Conservation (phyloP, 2,797 vertebrate species). For the Enteromius anoplus region DNA sequence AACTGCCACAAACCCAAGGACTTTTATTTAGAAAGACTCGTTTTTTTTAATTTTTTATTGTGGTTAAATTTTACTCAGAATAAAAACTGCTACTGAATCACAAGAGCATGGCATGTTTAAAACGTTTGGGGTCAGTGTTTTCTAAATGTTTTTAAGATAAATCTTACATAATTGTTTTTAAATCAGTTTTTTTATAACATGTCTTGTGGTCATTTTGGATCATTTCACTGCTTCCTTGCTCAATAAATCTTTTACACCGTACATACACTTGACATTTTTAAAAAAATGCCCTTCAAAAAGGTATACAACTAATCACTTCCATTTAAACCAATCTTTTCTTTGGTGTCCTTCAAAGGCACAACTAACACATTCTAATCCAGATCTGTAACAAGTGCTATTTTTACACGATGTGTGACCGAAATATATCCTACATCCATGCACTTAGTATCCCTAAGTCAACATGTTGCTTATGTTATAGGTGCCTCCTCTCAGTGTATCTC, state of each 20-base stretch:
- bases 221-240: background rate
- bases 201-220: background rate
- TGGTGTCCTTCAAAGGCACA: background rate
- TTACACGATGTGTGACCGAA: background rate
- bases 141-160: background rate
- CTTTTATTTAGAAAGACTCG: background rate
- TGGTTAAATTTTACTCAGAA: background rate
- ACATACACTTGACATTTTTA: background rate
- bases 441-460: background rate
- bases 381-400: slow-evolving; percentile 3
- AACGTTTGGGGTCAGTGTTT: background rate
- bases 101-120: background rate
- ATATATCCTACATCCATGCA: background rate
- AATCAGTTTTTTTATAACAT: background rate
- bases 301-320: background rate
- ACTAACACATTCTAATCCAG: background rate
- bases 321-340: background rate
- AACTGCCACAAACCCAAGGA: background rate
- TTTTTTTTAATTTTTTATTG: background rate
- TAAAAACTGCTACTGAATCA: background rate
- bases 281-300: background rate
- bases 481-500: background rate
- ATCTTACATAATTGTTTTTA: background rate
- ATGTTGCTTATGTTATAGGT: slow-evolving; percentile 27
- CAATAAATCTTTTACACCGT: background rate